phyloP scores from a whole-genome alignment of 2,888 invertebrate genomes.

The Esperia sulphurella region DNA sequence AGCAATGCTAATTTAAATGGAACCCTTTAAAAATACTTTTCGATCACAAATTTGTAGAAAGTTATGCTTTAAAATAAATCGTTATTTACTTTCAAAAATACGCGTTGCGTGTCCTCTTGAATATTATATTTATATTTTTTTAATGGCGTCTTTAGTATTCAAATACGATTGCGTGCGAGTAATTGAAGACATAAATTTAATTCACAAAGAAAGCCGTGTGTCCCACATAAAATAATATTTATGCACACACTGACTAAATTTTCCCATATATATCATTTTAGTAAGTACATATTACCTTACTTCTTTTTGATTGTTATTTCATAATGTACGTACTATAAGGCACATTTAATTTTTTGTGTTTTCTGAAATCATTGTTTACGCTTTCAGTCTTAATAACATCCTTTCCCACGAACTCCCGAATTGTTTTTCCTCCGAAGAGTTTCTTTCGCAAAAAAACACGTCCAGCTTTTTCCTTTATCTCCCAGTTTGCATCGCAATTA shows the following conservation, averaged over 20 bases:
- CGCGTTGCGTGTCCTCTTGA: conserved; percentile 21
- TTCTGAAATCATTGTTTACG: conserved; percentile 12
- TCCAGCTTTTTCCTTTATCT: conserved; percentile 21
- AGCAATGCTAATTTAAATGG: too few relatives aligned
- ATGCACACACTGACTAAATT: too few relatives aligned
- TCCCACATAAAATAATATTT: conserved; percentile 13
- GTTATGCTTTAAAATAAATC: conserved; percentile 15
- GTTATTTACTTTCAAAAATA: conserved; percentile 16
- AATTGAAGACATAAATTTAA: conserved; percentile 42
- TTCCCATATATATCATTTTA: neutral
- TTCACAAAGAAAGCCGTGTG: conserved; percentile 31
- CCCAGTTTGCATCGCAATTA: conserved; percentile 41
- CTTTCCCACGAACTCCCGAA: conserved; percentile 1
- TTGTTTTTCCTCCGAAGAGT: conserved; percentile 20
- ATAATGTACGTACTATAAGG: neutral
- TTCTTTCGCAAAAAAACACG: conserved; percentile 30
- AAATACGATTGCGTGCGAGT: conserved; percentile 40
- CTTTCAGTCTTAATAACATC: neutral
- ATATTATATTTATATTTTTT: conserved; percentile 36
- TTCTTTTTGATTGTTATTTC: neutral
- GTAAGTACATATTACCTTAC: neutral
- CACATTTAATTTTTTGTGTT: too few relatives aligned
- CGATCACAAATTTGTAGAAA: too few relatives aligned
- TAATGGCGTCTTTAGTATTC: conserved; percentile 42
- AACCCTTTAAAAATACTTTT: too few relatives aligned